Evolutionary conservation across 2,113 vertebrate genomes (phyloP).

Genomic region (Deroptyus accipitrinus): DNA sequence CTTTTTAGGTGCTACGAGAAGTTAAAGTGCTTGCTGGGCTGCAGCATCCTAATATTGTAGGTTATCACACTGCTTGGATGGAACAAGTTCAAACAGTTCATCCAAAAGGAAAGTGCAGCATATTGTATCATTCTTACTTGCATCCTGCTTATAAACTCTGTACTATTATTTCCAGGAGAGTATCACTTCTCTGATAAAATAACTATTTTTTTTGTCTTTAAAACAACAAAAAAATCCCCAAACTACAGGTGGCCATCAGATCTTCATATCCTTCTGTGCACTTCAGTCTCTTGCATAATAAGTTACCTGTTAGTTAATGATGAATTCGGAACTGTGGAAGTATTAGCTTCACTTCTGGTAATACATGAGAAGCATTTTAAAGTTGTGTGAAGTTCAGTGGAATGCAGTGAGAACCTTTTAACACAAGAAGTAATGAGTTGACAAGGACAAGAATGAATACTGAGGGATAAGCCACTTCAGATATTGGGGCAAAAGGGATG

Average conservation of each 20-base stretch:
- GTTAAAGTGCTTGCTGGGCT: conserved; percentile 94
- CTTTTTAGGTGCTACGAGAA: conserved; percentile 88
- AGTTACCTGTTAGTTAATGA: not conserved
- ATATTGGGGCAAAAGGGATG: not conserved
- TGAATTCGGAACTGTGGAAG: not conserved
- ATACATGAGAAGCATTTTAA: not conserved
- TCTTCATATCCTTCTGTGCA: not conserved
- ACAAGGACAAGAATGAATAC: not conserved
- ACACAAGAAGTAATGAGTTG: not conserved
- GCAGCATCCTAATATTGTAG: conserved; percentile 89
- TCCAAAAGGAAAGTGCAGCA: conserved; percentile 54
- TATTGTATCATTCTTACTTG: not conserved
- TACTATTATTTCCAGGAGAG: not conserved
- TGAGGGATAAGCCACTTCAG: not conserved
- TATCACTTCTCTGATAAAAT: not conserved
- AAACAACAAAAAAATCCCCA: not conserved
- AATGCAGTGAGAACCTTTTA: not conserved
- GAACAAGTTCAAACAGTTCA: conserved; percentile 85
- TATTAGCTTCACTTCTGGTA: not conserved
- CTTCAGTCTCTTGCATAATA: not conserved
- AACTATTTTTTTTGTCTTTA: not conserved
- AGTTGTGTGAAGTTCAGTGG: not conserved
- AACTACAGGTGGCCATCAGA: not conserved
- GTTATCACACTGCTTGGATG: conserved; percentile 98
- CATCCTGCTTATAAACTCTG: not conserved